A percentile compares a stretch with the other conserved stretches of the same genome.
These are phyloP conservation scores for Eleginops maclovinus DNA, from an alignment of 2,113 vertebrate genomes.

Conservation along the genomic window DNA sequence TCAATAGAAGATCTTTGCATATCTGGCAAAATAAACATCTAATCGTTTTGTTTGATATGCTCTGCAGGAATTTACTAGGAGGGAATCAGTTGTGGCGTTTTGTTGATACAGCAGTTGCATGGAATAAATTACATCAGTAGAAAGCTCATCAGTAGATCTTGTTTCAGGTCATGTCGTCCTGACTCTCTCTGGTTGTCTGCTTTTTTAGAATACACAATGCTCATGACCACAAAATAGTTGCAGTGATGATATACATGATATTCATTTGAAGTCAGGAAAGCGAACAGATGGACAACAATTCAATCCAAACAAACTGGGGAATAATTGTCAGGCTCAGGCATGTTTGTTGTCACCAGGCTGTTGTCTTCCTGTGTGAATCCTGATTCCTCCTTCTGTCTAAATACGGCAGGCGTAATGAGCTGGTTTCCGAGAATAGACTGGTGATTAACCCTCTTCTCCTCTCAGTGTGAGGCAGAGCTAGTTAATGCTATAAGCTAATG, in stretches of 20 bases:
- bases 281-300: too few species aligned
- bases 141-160: not conserved
- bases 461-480: slow-evolving; percentile 42
- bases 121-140: too few species aligned
- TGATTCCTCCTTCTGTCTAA: slow-evolving; percentile 62
- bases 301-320: not conserved
- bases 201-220: not conserved
- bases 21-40: not conserved
- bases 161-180: not conserved
- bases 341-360: slow-evolving; percentile 33
- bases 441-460: slow-evolving; percentile 67
- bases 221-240: not conserved
- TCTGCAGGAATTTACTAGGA: not conserved
- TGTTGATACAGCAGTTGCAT: not conserved
- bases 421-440: slow-evolving; percentile 68
- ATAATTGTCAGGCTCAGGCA: slow-evolving; percentile 5
- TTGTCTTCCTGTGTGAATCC: slow-evolving; percentile 54
- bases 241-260: not conserved
- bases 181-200: not conserved
- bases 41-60: not conserved
- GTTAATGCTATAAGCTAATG: slow-evolving; percentile 67
- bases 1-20: not conserved
- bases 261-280: not conserved
- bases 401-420: slow-evolving; percentile 70
- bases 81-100: not conserved